A percentile compares a stretch with the other conserved stretches of the same genome.
These are phyloP conservation scores for Corythornis madagascariensis DNA, from an alignment of 2,113 vertebrate genomes.

Conservation along the genomic window DNA sequence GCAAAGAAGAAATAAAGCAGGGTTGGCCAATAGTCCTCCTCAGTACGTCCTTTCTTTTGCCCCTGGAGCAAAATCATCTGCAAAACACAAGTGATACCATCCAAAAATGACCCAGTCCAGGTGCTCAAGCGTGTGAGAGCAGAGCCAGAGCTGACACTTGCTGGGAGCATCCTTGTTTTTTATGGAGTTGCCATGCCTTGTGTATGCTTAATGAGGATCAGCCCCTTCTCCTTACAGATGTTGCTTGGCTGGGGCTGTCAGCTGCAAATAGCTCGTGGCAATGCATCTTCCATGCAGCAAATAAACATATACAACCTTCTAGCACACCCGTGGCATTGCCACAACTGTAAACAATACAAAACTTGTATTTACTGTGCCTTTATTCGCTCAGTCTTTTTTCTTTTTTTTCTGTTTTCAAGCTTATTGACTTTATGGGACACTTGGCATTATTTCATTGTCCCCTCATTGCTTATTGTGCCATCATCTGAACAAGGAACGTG, in stretches of 20 bases:
- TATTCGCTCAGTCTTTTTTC: too few species aligned
- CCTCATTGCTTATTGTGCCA: not conserved
- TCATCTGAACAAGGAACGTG: not conserved
- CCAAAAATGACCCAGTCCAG: not conserved
- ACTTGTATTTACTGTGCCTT: too few species aligned
- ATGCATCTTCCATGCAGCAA: constrained; percentile 54
- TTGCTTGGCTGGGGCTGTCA: constrained; percentile 52
- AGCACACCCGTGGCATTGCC: constrained; percentile 44
- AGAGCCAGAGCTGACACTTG: constrained; percentile 54
- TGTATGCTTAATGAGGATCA: constrained; percentile 54
- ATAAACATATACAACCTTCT: constrained; percentile 34
- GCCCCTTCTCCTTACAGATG: constrained; percentile 43
- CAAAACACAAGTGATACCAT: not conserved
- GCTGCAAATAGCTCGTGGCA: constrained; percentile 55
- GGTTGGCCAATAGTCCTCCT: not conserved
- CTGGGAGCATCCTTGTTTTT: constrained; percentile 39
- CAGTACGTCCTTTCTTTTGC: not conserved
- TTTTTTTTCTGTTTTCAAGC: too few species aligned
- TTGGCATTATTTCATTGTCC: too few species aligned
- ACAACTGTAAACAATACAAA: constrained; percentile 49
- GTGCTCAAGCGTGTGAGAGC: not conserved
- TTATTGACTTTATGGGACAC: too few species aligned
- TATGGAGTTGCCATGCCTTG: constrained; percentile 53
- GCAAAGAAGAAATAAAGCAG: not conserved
- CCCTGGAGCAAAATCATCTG: not conserved